phyloP scores from a whole-genome alignment of 2,797 vertebrate genomes.

The Hypotaenidia philippensis region DNA sequence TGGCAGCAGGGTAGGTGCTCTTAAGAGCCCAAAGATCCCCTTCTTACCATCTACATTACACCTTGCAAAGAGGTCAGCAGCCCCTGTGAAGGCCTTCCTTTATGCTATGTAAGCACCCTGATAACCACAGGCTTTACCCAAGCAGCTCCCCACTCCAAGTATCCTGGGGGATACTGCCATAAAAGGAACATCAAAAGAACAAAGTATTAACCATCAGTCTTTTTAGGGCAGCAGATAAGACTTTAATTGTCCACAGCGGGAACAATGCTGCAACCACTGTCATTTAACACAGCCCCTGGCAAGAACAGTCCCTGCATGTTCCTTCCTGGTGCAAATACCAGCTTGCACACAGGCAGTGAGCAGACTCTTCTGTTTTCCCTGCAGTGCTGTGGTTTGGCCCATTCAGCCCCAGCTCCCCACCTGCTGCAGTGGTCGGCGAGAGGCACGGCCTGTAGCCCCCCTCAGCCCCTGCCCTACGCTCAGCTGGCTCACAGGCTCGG shows the following conservation, averaged over 20 bases:
- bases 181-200: background rate
- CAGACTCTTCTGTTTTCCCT: fast-evolving
- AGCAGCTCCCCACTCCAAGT: background rate
- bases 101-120: background rate
- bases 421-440: fast-evolving
- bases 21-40: background rate
- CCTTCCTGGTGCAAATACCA: background rate
- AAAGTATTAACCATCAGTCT: background rate
- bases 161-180: background rate
- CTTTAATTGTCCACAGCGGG: fast-evolving
- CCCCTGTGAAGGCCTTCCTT: background rate
- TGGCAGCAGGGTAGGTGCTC: background rate
- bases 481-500: background rate
- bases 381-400: background rate
- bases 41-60: background rate
- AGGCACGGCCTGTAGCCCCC: background rate
- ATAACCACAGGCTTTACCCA: background rate
- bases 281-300: background rate
- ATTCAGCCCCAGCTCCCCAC: background rate
- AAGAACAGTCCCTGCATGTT: background rate
- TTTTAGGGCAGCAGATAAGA: background rate
- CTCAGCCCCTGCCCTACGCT: background rate
- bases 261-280: background rate
- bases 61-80: background rate
- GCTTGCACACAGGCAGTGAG: background rate